These are phyloP conservation scores for Zaprionus africanus DNA, from an alignment of 1,140 invertebrate genomes.

Conservation along the genomic window DNA sequence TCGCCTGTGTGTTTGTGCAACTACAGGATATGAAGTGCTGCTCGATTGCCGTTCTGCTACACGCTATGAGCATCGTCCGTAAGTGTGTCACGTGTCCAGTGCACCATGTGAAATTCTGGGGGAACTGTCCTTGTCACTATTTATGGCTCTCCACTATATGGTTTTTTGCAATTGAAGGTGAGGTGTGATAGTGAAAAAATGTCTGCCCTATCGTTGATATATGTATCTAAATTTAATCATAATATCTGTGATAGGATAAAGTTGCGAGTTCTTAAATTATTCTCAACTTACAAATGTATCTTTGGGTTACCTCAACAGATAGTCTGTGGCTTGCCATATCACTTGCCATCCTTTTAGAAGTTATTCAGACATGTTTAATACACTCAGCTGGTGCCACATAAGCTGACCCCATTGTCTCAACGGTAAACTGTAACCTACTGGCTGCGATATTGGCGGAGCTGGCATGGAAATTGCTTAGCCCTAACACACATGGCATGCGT, in stretches of 20 bases:
- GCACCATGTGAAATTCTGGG: neutral
- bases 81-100: slow-evolving; percentile 58
- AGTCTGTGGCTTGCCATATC: neutral
- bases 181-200: neutral
- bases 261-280: no score
- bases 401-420: slow-evolving; percentile 19
- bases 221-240: no score
- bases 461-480: slow-evolving; percentile 4
- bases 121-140: slow-evolving; percentile 20
- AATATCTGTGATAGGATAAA: no score
- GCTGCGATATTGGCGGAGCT: neutral
- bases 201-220: no score
- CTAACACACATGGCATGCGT: slow-evolving; percentile 26
- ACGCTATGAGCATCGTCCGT: slow-evolving; percentile 20
- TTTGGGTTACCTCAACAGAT: no score
- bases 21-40: slow-evolving; percentile 75
- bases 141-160: slow-evolving; percentile 34
- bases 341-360: slow-evolving; percentile 19
- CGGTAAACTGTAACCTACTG: slow-evolving; percentile 9
- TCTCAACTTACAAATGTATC: no score
- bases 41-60: slow-evolving; percentile 63
- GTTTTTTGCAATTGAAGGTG: slow-evolving; percentile 28
- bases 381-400: slow-evolving; percentile 29
- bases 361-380: slow-evolving; percentile 43
- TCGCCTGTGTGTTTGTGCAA: slow-evolving; percentile 63